Evolutionary conservation across 2,797 vertebrate genomes (phyloP), one percentile per base, ranked within the genome.

Genomic region (Lagocephalus sceleratus): DNA sequence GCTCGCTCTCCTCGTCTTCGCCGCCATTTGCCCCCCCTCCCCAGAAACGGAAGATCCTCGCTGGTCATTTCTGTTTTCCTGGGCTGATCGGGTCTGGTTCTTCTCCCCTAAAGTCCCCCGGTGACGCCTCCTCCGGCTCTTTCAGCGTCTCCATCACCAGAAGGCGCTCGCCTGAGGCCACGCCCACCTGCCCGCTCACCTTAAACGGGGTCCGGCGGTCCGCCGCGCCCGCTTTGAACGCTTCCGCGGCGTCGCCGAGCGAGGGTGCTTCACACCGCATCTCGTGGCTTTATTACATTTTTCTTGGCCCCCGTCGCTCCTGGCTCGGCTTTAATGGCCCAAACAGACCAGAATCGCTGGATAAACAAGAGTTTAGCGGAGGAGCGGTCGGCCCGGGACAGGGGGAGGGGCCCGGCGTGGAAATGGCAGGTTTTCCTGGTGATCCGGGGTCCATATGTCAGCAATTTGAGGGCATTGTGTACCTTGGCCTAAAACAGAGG

Each of bases 381-480:
- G 82, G 81, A 81, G 91, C 90, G 87, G 82, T 78, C 84, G 82
- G 63, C 60, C 82, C 47, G 87, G 84, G 81, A 76, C 81, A 71
- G 67, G 16, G 66, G 72, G 74, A 82, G 81, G 73, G 81, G 79
- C 43, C 43, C 10, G 57, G 68, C 63, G 73, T 83, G 80, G 80
- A 87, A 88, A 91, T 89, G 92, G 92, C 92, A 92, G 90, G 89
- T 91, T 92, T 93, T 90, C 89, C 90, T 90, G 92, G 90, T 90
- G 91, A 88, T 90, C 90, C 91, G 87, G 78, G 89, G 92, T 94
- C 92, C 95, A 95, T 92, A 96, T 97, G 94, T 97, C 95, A 97
- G 94, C 92, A 96, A 95, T 96, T 95, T 95, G 92, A 93, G 92
- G 92, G 92, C 92, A 94, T 94, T 97, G 94, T 97, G 92, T 97